Evolutionary conservation across 2,113 vertebrate species (phyloP).

Genomic region (Megaceryle maxima): DNA sequence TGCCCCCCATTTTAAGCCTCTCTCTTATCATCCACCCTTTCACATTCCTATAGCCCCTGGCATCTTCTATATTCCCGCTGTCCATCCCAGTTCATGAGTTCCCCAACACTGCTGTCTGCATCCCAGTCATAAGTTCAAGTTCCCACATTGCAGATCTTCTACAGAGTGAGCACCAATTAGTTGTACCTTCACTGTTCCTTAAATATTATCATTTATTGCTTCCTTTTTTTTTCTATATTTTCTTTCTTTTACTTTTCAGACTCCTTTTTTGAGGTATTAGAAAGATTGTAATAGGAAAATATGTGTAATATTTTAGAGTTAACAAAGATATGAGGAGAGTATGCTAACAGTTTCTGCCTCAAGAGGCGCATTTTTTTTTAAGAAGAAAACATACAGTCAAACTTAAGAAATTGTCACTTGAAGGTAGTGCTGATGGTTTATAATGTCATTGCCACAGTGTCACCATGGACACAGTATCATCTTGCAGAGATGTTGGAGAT

Average conservation of each 20-base stretch:
- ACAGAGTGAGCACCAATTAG: not conserved
- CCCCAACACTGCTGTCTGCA: not conserved
- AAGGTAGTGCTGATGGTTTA: not conserved
- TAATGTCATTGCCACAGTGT: not conserved
- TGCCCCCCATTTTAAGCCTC: not conserved
- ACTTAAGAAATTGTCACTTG: not conserved
- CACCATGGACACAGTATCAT: not conserved
- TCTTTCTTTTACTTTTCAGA: not conserved
- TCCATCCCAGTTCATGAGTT: not conserved
- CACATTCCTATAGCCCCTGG: not conserved
- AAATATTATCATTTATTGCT: not conserved
- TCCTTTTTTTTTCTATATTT: not conserved
- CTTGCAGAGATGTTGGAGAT: not conserved
- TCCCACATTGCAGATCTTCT: not conserved
- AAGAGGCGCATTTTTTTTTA: not conserved
- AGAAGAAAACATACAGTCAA: not conserved
- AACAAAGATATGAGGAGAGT: not conserved
- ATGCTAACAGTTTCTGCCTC: not conserved
- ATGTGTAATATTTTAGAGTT: not conserved
- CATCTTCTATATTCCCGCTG: not conserved
- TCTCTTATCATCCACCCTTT: not conserved
- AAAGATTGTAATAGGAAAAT: not conserved
- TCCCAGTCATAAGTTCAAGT: not conserved
- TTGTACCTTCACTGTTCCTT: not conserved
- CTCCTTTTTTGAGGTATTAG: not conserved